phyloP scores from a whole-genome alignment of 2,888 invertebrate species.

The Imbricaverruca yamaguchii region DNA sequence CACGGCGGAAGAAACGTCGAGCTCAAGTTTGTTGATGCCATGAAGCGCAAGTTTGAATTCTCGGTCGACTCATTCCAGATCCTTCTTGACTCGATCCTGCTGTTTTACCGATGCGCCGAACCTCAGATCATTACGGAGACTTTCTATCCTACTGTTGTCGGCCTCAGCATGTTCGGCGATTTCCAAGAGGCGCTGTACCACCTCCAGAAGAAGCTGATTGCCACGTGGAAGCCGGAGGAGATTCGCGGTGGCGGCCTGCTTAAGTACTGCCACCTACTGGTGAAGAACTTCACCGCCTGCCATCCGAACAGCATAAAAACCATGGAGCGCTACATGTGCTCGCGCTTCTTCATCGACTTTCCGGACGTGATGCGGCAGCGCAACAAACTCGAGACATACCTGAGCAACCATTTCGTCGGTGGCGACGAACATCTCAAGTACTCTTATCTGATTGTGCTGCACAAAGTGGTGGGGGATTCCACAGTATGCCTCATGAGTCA shows the following conservation, averaged over 20 bases:
- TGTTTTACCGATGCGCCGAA: constrained; percentile 75
- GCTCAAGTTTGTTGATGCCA: constrained; percentile 96
- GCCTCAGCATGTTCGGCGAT: constrained; percentile 94
- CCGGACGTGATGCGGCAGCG: constrained; percentile 91
- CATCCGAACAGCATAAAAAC: constrained; percentile 83
- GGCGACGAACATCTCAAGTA: constrained; percentile 70
- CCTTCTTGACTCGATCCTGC: constrained; percentile 84
- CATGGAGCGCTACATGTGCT: constrained; percentile 99
- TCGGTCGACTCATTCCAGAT: constrained; percentile 99
- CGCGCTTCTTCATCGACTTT: constrained; percentile 99
- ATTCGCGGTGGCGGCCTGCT: constrained; percentile 97
- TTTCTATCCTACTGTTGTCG: constrained; percentile 92
- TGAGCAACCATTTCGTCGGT: constrained; percentile 95
- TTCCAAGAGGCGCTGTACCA: constrained; percentile 93
- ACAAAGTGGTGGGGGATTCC: constrained; percentile 92
- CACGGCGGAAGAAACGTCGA: constrained; percentile 90
- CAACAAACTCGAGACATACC: constrained; percentile 89
- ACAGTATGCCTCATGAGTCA: constrained; percentile 99
- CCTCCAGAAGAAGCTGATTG: constrained; percentile 91
- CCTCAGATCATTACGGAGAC: constrained; percentile 66
- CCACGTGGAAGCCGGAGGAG: constrained; percentile 96
- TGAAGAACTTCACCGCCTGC: constrained; percentile 86
- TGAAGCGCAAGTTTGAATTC: constrained; percentile 98
- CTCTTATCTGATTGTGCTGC: constrained; percentile 91
- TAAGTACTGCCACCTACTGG: constrained; percentile 96